Evolutionary conservation across 2,888 invertebrate species (phyloP).

Genomic region (Zonitis immaculata): DNA sequence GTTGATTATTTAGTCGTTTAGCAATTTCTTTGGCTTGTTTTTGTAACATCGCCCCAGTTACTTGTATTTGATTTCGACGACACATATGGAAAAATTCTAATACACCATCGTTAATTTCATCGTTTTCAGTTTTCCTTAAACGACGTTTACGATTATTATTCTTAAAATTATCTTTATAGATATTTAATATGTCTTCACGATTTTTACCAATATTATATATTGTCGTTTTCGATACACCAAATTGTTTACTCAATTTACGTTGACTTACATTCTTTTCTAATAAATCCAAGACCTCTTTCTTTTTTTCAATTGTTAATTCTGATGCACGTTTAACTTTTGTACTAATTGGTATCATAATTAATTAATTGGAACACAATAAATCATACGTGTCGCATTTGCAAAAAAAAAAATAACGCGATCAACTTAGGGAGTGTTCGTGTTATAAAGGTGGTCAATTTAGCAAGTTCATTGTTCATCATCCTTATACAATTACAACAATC

Average conservation of each 20-base stretch:
- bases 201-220: background rate
- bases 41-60: background rate
- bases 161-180: background rate
- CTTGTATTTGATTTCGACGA: background rate
- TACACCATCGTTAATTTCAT: background rate
- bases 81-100: background rate
- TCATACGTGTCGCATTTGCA: background rate
- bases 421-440: background rate
- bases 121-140: background rate
- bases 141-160: background rate
- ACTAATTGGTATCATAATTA: background rate
- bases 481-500: background rate
- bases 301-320: background rate
- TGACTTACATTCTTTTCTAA: background rate
- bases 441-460: background rate
- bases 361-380: background rate
- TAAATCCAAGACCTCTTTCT: background rate
- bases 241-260: background rate
- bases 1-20: background rate
- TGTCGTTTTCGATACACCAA: background rate
- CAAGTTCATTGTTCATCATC: background rate
- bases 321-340: constrained; percentile 1
- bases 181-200: background rate
- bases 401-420: too few species aligned
- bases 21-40: background rate